These are phyloP conservation scores for Antrozous pallidus DNA, from an alignment of 2,797 vertebrate genomes.

Conservation along the genomic window DNA sequence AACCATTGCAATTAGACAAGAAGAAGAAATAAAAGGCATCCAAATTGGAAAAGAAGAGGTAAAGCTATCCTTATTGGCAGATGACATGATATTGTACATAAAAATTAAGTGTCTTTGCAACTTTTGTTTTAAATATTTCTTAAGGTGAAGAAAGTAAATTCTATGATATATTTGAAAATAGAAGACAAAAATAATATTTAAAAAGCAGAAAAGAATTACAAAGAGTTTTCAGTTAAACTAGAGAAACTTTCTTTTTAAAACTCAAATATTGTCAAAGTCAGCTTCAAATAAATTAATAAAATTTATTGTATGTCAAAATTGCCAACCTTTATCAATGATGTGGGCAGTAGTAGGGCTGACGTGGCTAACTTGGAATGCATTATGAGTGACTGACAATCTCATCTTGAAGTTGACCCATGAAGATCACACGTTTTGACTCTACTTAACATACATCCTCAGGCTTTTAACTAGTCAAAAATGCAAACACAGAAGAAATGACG, in stretches of 20 bases:
- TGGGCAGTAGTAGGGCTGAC: not conserved
- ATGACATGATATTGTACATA: too few relatives aligned
- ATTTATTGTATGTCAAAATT: not conserved
- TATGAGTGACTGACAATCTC: not conserved
- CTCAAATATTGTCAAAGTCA: not conserved
- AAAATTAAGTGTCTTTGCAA: not conserved
- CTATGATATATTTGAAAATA: not conserved
- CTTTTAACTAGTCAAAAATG: constrained; percentile 41
- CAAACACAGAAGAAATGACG: not conserved
- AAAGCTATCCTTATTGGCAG: too few relatives aligned
- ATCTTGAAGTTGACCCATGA: not conserved
- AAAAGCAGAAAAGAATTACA: not conserved
- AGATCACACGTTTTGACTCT: not conserved
- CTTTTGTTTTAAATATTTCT: not conserved
- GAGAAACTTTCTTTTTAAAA: not conserved
- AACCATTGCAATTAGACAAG: too few relatives aligned
- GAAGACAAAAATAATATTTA: not conserved
- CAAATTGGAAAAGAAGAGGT: too few relatives aligned
- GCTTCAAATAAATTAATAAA: not conserved
- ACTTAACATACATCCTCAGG: not conserved
- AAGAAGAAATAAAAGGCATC: too few relatives aligned
- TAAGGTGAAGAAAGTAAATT: not conserved
- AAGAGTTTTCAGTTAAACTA: not conserved
- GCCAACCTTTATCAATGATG: not conserved
- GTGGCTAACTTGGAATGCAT: not conserved